Evolutionary conservation across 2,113 vertebrate species (phyloP).

Genomic region (Athene noctua): DNA sequence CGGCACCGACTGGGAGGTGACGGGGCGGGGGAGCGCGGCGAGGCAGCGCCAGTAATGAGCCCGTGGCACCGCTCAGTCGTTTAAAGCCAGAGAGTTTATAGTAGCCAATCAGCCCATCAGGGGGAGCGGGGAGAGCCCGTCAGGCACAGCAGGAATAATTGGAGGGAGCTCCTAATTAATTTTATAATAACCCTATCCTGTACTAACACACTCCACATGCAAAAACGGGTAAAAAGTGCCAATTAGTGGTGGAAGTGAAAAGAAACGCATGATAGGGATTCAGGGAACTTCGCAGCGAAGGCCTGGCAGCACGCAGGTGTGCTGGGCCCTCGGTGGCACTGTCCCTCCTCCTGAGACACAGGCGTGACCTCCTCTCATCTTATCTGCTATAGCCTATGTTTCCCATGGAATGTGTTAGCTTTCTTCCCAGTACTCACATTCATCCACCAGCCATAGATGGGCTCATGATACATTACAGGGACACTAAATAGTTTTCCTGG

Average conservation of each 20-base stretch:
- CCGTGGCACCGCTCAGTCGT: neutral
- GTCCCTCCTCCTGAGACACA: neutral
- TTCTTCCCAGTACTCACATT: neutral
- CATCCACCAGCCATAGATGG: neutral
- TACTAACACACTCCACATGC: constrained; percentile 40
- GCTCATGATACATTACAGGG: neutral
- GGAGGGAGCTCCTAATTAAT: constrained; percentile 68
- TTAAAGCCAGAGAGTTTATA: neutral
- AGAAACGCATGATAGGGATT: neutral
- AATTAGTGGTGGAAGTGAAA: constrained; percentile 28
- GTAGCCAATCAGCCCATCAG: neutral
- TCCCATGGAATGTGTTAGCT: accelerated
- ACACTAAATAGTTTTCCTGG: neutral
- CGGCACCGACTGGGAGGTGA: neutral
- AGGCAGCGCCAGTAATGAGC: neutral
- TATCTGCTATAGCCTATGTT: accelerated
- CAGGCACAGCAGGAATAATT: constrained; percentile 62
- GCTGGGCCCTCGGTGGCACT: neutral
- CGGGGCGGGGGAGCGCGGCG: neutral
- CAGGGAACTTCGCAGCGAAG: neutral
- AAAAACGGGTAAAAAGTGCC: constrained; percentile 44
- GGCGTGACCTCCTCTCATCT: neutral
- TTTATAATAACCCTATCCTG: constrained; percentile 60
- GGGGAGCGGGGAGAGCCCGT: neutral
- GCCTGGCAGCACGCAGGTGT: neutral